Evolutionary conservation across 37 sponge, comb jelly and placozoan genomes (phyloP), one percentile per base, ranked within the genome.

Genomic region (Ianthella basta): DNA sequence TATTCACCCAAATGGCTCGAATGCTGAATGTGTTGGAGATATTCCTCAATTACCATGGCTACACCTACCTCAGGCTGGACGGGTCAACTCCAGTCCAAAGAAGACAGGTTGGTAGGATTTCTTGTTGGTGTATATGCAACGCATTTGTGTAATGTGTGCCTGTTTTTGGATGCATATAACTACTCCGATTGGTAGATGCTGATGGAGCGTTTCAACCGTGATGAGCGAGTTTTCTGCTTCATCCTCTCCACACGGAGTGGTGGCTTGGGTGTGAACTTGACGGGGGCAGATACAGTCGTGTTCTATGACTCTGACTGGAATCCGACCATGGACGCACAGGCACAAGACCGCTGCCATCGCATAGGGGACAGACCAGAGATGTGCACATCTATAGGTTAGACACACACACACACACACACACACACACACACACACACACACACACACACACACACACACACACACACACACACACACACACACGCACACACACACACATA

Each of bases 291-390:
- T 86, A 96, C 99, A 5, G 99, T 99, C 5, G 80, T 99, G 12
- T 99, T 99, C 83, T 99, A 99, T 72, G 99, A 99, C 84, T 92
- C 92, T 21, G 99, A 99, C 91, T 99, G 99, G 99, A 99, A 99
- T 73, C 99, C 99, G 0, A 99, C 99, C 61, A 99, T 99, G 99
- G 99, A 99, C 56, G 99, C 99, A n/a, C 99, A 99, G 86, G 99
- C 99, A 18, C 99, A 99, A 89, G 99, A 99, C 53, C 79, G 99
- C 34, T 99, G 99, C 79, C 99, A 99, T 84, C 86, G 99, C 15
- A 99, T 99, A 24, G 99, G 99, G 18, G n/a, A n/a, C 99, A 99
- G 68, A 99, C 99, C 16, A 90, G 96, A 50, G 97, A 99, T 86
- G 97, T 99, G 0, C 97, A 96, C 85, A 99, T 99, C n/a, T 99